Conservation (phyloP, 2,888 invertebrate genomes). For the Tiliacea citrago region DNA sequence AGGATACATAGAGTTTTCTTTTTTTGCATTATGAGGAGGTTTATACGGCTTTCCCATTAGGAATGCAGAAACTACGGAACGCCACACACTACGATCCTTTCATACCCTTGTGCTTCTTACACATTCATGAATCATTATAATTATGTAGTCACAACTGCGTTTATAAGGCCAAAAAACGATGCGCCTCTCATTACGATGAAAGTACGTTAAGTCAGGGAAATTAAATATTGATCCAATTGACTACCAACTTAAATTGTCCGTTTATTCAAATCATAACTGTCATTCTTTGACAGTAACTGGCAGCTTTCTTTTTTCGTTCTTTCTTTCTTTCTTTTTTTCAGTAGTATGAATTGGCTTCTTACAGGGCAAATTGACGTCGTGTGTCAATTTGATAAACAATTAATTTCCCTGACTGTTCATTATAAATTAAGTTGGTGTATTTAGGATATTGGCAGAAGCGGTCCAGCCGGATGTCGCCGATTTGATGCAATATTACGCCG, state of each 20-base stretch:
- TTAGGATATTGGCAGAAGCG: constrained; percentile 35
- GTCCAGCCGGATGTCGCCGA: constrained; percentile 35
- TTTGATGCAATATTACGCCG: not conserved
- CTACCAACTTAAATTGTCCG: not conserved
- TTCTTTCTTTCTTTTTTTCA: too few species aligned
- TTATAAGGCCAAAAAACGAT: not conserved
- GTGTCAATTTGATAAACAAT: not conserved
- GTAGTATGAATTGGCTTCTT: not conserved
- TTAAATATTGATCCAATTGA: not conserved
- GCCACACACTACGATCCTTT: constrained; percentile 19
- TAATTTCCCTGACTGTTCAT: not conserved
- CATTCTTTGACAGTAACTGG: not conserved
- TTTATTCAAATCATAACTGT: constrained; percentile 1
- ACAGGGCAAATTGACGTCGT: not conserved
- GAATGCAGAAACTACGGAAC: constrained; percentile 17
- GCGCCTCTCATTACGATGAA: constrained; percentile 1
- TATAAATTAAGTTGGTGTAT: constrained; percentile 6
- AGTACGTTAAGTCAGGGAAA: not conserved
- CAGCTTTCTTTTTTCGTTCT: too few species aligned
- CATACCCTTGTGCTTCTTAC: constrained; percentile 6
- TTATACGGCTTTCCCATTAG: not conserved
- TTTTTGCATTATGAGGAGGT: not conserved
- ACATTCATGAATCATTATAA: constrained; percentile 6
- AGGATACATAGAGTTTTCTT: too few species aligned
- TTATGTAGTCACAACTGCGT: not conserved